phyloP scores from a whole-genome alignment of 2,797 vertebrate species.

The Poecilia gillii region DNA sequence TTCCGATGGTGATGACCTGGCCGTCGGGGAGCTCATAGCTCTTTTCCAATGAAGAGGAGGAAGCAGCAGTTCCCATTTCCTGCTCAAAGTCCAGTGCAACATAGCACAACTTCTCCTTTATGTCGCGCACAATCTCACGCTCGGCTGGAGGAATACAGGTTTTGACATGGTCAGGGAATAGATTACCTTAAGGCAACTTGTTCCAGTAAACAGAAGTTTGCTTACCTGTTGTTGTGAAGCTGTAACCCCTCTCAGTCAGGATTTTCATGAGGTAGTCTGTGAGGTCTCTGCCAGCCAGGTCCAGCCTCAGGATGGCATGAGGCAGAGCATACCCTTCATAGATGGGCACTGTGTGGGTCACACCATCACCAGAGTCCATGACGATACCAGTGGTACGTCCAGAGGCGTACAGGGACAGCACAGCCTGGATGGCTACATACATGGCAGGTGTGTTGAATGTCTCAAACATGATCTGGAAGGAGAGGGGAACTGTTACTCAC shows the following conservation, averaged over 20 bases:
- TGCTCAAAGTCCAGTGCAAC: constrained; percentile 98
- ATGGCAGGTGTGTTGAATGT: constrained; percentile 99
- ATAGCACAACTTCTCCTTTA: constrained; percentile 98
- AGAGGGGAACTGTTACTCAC: neutral
- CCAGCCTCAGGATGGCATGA: constrained; percentile 97
- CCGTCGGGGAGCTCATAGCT: constrained; percentile 97
- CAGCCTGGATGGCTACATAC: constrained; percentile 99
- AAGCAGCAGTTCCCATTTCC: constrained; percentile 95
- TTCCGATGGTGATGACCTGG: constrained; percentile 98
- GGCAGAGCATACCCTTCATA: constrained; percentile 97
- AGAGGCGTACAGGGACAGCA: constrained; percentile 97
- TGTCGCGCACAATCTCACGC: constrained; percentile 96
- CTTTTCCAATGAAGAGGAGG: constrained; percentile 95
- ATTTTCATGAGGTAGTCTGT: constrained; percentile 99
- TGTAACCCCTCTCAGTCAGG: constrained; percentile 96
- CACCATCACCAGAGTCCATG: constrained; percentile 97
- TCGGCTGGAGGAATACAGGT: constrained; percentile 75
- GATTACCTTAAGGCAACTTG: neutral
- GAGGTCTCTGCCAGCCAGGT: constrained; percentile 97
- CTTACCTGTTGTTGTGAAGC: constrained; percentile 92
- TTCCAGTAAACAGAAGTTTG: neutral
- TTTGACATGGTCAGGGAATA: neutral
- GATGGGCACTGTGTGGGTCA: constrained; percentile 99
- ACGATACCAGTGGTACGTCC: constrained; percentile 99
- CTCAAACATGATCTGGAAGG: constrained; percentile 95